Evolutionary conservation across 2,797 vertebrate species (phyloP), one percentile per base, ranked within the genome.

Genomic region (Diplodus sargus): DNA sequence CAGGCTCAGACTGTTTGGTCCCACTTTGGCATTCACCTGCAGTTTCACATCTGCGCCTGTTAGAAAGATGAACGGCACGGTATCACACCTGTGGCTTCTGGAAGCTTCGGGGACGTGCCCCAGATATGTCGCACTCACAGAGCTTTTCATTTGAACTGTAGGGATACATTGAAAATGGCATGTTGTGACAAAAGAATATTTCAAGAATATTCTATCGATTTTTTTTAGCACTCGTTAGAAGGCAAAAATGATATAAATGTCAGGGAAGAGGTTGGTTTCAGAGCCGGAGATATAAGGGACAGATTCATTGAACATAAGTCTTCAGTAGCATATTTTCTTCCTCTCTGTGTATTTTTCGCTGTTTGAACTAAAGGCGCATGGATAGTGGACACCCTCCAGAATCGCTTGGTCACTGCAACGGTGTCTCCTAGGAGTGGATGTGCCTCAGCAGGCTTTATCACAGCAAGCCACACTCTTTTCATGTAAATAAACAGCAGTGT

Each of bases 401-500:
- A 76, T 80, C 74, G 70, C 58, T 23, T 42, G 0, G 58, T 45
- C 67, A 52, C n/a, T 5, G 49, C 30, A 61, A 49, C 53, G 7
- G 53, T 9, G 70, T 85, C 64, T 84, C 70, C 65, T 60, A 52
- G 82, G 78, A 85, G 45, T 69, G 12, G 3, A 12, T 66, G 71
- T 18, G 39, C 30, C 53, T 70, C 63, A 56, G 54, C 34, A 14
- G 51, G 71, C 78, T 79, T 89, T 87, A 91, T 90, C 88, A 59
- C 78, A 48, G 62, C 74, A 63, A 39, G 78, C 82, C 87, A 90
- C 78, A 79, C 76, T 78, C 73, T 10, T 62, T 80, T 84, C 53
- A 66, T 81, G 84, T 79, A 85, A 91, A 89, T 70, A 85, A 76
- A 81, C 70, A 65, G 74, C 64, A 13, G 34, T 30, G 58, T 86